Evolutionary conservation across 2,113 vertebrate species (phyloP).

Genomic region (Otus sunia): DNA sequence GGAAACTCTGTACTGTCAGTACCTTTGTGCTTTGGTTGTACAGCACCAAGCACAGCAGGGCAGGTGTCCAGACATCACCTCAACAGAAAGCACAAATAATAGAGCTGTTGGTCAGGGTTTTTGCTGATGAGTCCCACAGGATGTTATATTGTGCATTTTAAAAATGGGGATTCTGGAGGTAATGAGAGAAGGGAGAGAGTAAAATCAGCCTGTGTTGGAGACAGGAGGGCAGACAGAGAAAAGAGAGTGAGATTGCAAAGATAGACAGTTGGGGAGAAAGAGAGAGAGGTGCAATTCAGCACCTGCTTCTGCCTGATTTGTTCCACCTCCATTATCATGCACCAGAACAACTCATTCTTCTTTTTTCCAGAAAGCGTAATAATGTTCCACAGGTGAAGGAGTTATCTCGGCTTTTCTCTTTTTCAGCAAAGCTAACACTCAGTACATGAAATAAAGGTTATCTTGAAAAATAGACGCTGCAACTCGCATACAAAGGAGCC

Average conservation of each 20-base stretch:
- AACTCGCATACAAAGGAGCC: slow-evolving; percentile 43
- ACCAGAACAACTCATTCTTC: slow-evolving; percentile 19
- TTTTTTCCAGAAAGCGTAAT: slow-evolving; percentile 33
- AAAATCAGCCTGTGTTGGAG: neutral
- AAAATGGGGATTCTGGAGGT: slow-evolving; percentile 9
- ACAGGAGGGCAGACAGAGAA: neutral
- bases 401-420: slow-evolving; percentile 52
- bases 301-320: neutral
- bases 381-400: slow-evolving; percentile 56
- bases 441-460: slow-evolving; percentile 60
- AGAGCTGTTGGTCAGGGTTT: neutral
- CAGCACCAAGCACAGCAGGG: neutral
- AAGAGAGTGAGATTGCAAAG: slow-evolving; percentile 23
- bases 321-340: slow-evolving; percentile 39
- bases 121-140: neutral
- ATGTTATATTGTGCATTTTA: neutral
- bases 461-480: slow-evolving; percentile 49
- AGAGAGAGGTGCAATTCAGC: neutral
- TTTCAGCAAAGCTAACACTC: slow-evolving; percentile 53
- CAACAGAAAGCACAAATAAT: neutral
- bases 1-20: neutral
- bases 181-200: neutral
- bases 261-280: neutral
- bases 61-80: neutral
- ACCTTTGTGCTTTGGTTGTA: neutral